Evolutionary conservation across 64 coral and sea anemone genomes (phyloP).

Genomic region (Montipora efflorescens): DNA sequence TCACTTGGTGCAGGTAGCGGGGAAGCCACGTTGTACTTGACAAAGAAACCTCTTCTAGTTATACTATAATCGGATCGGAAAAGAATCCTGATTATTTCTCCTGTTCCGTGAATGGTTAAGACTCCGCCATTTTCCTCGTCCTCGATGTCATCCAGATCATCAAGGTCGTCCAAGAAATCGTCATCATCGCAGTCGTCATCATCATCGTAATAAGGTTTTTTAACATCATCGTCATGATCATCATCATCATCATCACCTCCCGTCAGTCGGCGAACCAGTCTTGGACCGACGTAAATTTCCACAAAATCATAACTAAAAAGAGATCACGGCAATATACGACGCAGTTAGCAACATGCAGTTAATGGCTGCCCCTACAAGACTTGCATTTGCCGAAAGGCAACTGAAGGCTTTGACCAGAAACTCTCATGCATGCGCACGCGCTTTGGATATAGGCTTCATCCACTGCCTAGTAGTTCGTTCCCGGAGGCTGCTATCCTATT

Average conservation of each 20-base stretch:
- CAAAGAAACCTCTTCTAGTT: constrained; percentile 36
- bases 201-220: background rate
- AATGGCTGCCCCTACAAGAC: too few species aligned
- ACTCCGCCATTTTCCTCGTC: background rate
- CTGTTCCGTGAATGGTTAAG: constrained; percentile 18
- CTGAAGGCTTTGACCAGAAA: too few species aligned
- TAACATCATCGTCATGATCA: background rate
- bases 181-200: constrained; percentile 21
- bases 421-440: too few species aligned
- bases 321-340: background rate
- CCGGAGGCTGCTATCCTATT: too few species aligned
- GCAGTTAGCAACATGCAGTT: too few species aligned
- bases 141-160: constrained; percentile 5
- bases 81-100: constrained; percentile 19
- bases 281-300: constrained; percentile 17
- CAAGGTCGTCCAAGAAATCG: background rate
- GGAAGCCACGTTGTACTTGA: background rate
- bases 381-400: too few species aligned
- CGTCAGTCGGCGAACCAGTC: background rate
- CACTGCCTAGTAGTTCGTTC: too few species aligned
- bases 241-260: constrained; percentile 25
- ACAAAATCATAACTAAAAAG: constrained; percentile 25
- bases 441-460: too few species aligned
- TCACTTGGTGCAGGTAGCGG: background rate
- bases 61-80: constrained; percentile 19